Base-by-base conservation (phyloP, 2,888 invertebrate genomes). In the Drosophila eohydei region DNA sequence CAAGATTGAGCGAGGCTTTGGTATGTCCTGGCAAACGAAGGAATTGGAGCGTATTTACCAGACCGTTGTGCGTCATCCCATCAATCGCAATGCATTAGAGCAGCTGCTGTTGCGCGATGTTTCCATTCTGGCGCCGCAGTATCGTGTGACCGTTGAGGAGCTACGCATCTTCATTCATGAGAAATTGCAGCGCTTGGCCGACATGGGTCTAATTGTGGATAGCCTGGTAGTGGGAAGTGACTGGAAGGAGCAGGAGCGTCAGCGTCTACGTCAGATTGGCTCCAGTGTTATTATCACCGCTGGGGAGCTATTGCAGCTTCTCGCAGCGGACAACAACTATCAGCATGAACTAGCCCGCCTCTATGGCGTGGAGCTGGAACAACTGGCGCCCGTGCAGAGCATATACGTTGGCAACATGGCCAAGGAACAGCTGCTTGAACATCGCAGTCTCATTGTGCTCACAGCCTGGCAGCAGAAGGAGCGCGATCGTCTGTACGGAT, bases 401-500 rank as follows among this genome's bases (percentile, higher is more conserved):
- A 75, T 90, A 0, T 78, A 83, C 28, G 73, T 91, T 2, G 69
- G 51, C 14, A 69, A 71, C 1, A 84, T 92, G 85, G 76, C 74
- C 4, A 74, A 76, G 6, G 89, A 91, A 11, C 86, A 88, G 11
- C 64, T 89, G 9, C 65, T 92, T 2, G 92, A 92, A 48, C 74
- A 80, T 6, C 88, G 86, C 1, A 66, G 56, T 0, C 70, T 92
- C 21, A 85, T 91, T 0, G 59, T 64, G 0, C 71, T 92, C 0
- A 80, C 87, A 56, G 48, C 63, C 0, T 92, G 92, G 92, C 91
- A 92, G 68, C 83, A 83, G 41, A 78, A 74, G 28, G 91, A 92
- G 70, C 90, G 92, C 3, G 92, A 92, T 79, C 92, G 92, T 4
- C 78, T 92, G 0, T 92, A 92, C 65, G 83, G 80, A 3, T 80